Conservation (phyloP, 1,140 invertebrate genomes). For the Dendrolimus kikuchii region DNA sequence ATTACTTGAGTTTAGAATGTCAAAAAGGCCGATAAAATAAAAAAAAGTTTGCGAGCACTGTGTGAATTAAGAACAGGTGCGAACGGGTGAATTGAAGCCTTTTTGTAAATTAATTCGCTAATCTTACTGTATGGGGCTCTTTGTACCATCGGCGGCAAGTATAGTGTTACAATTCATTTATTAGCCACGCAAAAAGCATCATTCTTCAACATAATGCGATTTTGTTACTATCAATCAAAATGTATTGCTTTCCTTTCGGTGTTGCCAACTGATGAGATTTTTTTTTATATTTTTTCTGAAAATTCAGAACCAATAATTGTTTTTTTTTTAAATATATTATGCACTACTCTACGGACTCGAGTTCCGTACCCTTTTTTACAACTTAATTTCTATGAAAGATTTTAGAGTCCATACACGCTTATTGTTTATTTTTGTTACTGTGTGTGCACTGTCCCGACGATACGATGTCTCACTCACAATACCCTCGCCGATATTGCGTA, state of each 20-base stretch:
- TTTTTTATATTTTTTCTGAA: too few relatives aligned
- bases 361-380: too few relatives aligned
- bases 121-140: conserved; percentile 30
- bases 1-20: conserved; percentile 43
- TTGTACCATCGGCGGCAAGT: conserved; percentile 35
- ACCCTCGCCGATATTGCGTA: too few relatives aligned
- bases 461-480: too few relatives aligned
- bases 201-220: conserved; percentile 45
- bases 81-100: conserved; percentile 29
- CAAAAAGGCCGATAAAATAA: conserved; percentile 35
- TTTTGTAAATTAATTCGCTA: conserved; percentile 24
- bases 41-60: conserved; percentile 16
- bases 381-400: too few relatives aligned
- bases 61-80: conserved; percentile 45
- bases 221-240: conserved; percentile 57
- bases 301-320: too few relatives aligned
- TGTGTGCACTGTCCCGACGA: too few relatives aligned
- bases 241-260: conserved; percentile 56
- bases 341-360: too few relatives aligned
- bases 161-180: conserved; percentile 26
- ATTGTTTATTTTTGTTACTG: too few relatives aligned
- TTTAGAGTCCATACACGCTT: too few relatives aligned
- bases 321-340: too few relatives aligned
- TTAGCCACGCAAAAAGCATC: conserved; percentile 2
- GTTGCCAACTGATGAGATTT: conserved; percentile 9